Base-by-base conservation (phyloP, 2,888 invertebrate genomes). In the Melinaea menophilus region DNA sequence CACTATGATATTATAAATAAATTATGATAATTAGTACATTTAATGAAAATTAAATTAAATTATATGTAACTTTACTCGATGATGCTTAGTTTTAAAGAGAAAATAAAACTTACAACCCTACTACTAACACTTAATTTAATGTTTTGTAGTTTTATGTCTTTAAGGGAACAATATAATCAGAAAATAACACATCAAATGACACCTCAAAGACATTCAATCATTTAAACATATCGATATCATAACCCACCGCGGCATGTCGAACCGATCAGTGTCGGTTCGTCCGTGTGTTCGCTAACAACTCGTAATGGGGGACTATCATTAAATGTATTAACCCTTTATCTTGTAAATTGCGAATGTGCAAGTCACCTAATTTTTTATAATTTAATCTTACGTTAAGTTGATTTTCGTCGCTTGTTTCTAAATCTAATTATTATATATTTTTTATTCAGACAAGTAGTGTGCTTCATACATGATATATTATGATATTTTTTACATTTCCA, bases 231-330 rank as follows among this genome's bases (percentile, higher is more conserved):
- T 70, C 67, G 63, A 67, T 69, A 67, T 65, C 55, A 58, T 56
- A 55, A 61, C 56, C 54, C 58, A 55, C 67, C 69, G 69, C 86
- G 85, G 84, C 88, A 85, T 86, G 74, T 77, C 90, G 66, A 84
- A 90, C 86, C 81, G 84, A 81, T 90, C 79, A 78, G 85, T 74
- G 79, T 73, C 85, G 90, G 80, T 90, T 90, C 88, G 89, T 90
- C 89, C 85, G 79, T 85, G 82, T 84, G 86, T 88, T 82, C 82
- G 75, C 85, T 88, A 88, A 90, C 88, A 81, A 82, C 85, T 78
- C 73, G 83, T 88, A 90, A 90, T 89, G 81, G 84, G 79, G 77
- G 78, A 78, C 80, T 82, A 79, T 86, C 88, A 88, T 90, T 89
- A 89, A 86, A 82, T 84, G 78, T 82, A 83, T 90, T 90, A 90